Evolutionary conservation across 2,113 vertebrate species (phyloP), one percentile per base, ranked within the genome.

Genomic region (Daboia siamensis): DNA sequence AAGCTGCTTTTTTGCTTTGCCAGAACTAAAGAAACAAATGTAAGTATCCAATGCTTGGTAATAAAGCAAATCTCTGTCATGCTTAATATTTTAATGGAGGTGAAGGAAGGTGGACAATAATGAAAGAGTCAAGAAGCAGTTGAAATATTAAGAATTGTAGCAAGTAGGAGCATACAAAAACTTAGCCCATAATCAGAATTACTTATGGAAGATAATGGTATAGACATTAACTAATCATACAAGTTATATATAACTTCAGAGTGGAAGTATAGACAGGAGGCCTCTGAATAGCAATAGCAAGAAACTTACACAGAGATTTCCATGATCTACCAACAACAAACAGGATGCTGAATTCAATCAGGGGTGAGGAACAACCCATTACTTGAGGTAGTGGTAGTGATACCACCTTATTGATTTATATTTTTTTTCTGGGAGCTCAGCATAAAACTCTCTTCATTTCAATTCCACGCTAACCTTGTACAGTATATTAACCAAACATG

Each of bases 1-100:
- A 64, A 90, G 0, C 51, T 39, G 90, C 74, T 8, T 20, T n/a
- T 89, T 80, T 6, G 12, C n/a, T 89, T 93, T 6, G 69, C 9
- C 52, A 24, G 52, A 51, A 90, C 0, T 33, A 24, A 54, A 7
- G 17, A 80, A 92, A 74, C 48, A 9, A 93, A 61, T 64, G 20
- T 56, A 59, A 93, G 3, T 9, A 88, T 54, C 54, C 17, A 21
- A 48, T 17, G 52, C 61, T 33, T 94, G 90, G 94, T 90, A 88
- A 93, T 17, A 86, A 90, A 95, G 87, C 46, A 51, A 11, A 46
- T 86, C 26, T 52, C 90, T 93, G 13, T 55, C 93, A 94, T 92
- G 1, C 64, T 93, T 93, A 23, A n/a, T 92, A 59, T 91, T 46
- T 92, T 23, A 1, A 90, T 23, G 92, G 52, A 84, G 92, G 17